phyloP scores from a whole-genome alignment of 2,888 invertebrate species.

The Coremacera marginata region DNA sequence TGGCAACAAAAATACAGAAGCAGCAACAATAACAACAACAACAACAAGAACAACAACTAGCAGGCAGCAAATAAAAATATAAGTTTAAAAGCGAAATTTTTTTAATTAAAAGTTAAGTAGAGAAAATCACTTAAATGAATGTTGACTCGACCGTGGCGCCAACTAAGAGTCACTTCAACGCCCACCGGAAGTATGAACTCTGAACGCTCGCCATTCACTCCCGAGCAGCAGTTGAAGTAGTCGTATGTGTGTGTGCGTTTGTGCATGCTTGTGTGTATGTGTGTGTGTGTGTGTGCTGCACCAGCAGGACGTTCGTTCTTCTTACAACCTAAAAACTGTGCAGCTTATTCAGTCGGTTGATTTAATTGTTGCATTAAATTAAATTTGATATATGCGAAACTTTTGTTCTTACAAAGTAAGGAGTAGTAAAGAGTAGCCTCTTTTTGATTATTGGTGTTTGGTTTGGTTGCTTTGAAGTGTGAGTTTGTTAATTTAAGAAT shows the following conservation, averaged over 20 bases:
- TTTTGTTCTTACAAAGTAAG: too few relatives aligned
- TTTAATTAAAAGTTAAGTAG: conserved; percentile 36
- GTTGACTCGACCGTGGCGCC: conserved; percentile 22
- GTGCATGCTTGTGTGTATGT: background rate
- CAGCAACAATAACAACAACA: background rate
- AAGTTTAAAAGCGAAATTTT: conserved; percentile 15
- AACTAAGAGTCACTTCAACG: conserved; percentile 16
- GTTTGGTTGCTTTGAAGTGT: background rate
- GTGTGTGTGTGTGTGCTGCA: background rate
- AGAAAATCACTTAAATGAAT: conserved; percentile 33
- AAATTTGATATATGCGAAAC: conserved; percentile 31
- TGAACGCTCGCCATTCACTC: background rate
- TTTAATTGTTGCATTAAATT: conserved; percentile 34
- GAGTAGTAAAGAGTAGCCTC: background rate
- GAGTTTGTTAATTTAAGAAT: background rate
- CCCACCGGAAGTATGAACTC: background rate
- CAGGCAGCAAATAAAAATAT: conserved; percentile 3
- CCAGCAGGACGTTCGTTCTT: background rate
- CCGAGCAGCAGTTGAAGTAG: background rate
- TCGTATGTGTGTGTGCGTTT: too few relatives aligned
- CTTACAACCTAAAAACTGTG: background rate
- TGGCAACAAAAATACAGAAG: background rate
- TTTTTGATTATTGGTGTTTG: conserved; percentile 15
- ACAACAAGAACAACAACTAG: background rate
- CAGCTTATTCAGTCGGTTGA: conserved; percentile 9